Percentiles rank a stretch among this genome's conserved stretches.
These are phyloP conservation scores for Palloptera scutellata DNA, from an alignment of 2,888 invertebrate genomes.

Conservation along the genomic window DNA sequence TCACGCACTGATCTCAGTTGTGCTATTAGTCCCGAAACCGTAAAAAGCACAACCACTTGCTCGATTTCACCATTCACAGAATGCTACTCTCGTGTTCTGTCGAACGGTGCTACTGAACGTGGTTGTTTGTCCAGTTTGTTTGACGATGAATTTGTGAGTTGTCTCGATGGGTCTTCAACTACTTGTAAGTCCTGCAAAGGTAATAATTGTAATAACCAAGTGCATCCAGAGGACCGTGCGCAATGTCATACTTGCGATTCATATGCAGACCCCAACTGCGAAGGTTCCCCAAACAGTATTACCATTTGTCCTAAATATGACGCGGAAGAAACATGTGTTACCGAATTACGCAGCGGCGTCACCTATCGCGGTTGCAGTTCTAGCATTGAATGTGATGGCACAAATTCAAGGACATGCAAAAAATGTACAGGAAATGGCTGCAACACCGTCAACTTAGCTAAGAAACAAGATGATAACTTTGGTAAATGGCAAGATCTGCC, in stretches of 20 bases:
- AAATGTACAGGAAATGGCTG: conserved; percentile 51
- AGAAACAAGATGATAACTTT: conserved; percentile 49
- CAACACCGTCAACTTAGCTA: conserved; percentile 49
- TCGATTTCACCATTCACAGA: conserved; percentile 44
- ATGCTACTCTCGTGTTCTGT: conserved; percentile 53
- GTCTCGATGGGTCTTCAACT: conserved; percentile 50
- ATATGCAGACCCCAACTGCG: conserved; percentile 43
- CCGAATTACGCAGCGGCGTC: conserved; percentile 44
- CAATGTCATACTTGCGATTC: conserved; percentile 57
- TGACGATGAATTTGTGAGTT: conserved; percentile 52
- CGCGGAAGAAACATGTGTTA: conserved; percentile 52
- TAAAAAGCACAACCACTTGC: conserved; percentile 45
- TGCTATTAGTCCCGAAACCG: conserved; percentile 43
- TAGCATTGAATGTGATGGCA: conserved; percentile 47
- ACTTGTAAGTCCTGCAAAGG: conserved; percentile 50
- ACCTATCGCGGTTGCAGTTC: conserved; percentile 54
- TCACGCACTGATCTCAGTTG: conserved; percentile 54
- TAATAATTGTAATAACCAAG: conserved; percentile 46
- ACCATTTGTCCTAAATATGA: conserved; percentile 48
- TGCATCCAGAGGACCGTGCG: conserved; percentile 49
- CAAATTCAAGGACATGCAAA: conserved; percentile 45
- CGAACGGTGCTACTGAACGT: conserved; percentile 56
- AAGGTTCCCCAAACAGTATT: conserved; percentile 45
- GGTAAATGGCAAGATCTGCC: conserved; percentile 62
- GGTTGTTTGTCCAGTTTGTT: conserved; percentile 56